Evolutionary conservation across 2,797 vertebrate species (phyloP).

Genomic region (Erethizon dorsatum): DNA sequence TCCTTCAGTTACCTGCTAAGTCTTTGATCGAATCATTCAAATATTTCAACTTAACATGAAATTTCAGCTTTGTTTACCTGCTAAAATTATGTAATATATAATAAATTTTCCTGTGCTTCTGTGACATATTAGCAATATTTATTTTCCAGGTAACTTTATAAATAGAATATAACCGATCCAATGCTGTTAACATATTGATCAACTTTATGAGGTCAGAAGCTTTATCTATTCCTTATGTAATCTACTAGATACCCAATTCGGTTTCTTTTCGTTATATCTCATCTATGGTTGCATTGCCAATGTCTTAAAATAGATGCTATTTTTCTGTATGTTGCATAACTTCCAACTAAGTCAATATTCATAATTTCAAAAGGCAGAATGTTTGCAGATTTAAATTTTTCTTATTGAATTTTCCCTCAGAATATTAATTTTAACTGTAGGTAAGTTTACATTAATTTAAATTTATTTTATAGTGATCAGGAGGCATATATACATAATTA

Average conservation of each 20-base stretch:
- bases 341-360: not conserved
- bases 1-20: not conserved
- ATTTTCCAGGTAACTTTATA: conserved; percentile 32
- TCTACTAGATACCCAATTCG: not conserved
- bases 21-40: not conserved
- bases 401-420: not conserved
- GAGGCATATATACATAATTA: not conserved
- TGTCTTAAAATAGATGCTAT: not conserved
- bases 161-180: not conserved
- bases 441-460: conserved; percentile 58
- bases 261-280: not conserved
- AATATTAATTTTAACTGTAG: not conserved
- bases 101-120: not conserved
- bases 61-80: not conserved
- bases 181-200: not conserved
- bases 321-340: not conserved
- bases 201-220: not conserved
- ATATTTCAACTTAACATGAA: not conserved
- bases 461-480: conserved; percentile 60
- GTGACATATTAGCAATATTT: not conserved
- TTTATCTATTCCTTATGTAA: not conserved
- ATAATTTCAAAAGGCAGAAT: not conserved
- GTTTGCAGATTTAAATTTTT: not conserved
- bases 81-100: conserved; percentile 21
- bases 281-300: not conserved